Conservation (phyloP, 2,797 vertebrate genomes). For the Silurus lanzhouensis region DNA sequence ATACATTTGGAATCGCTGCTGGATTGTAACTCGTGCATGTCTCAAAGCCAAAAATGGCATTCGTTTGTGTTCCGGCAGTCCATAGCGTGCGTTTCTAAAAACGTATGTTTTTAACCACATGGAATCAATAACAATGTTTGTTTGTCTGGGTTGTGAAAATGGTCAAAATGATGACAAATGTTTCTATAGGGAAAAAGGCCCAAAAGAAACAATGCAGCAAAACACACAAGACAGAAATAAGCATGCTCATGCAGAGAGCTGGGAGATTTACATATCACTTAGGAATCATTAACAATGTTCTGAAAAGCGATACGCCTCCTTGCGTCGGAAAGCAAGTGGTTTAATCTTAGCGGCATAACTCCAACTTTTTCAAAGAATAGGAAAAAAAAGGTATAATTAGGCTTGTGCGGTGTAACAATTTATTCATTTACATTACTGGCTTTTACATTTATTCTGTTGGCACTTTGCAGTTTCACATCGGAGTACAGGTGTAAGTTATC, state of each 20-base stretch:
- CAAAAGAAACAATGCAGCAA: background rate
- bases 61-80: background rate
- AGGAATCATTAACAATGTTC: background rate
- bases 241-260: background rate
- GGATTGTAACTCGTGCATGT: background rate
- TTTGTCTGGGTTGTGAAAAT: background rate
- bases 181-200: background rate
- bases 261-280: background rate
- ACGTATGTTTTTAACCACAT: background rate
- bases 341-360: background rate
- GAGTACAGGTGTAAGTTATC: background rate
- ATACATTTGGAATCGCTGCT: background rate
- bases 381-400: background rate
- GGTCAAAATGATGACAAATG: background rate
- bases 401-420: background rate
- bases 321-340: background rate
- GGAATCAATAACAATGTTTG: background rate
- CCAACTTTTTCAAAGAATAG: background rate
- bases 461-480: background rate
- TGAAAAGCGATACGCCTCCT: background rate
- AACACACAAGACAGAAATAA: slow-evolving; percentile 1
- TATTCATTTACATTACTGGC: background rate
- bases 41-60: background rate
- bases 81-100: no score
- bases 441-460: background rate